Base-by-base conservation (phyloP, 2,888 invertebrate species). In the Panopea generosa region DNA sequence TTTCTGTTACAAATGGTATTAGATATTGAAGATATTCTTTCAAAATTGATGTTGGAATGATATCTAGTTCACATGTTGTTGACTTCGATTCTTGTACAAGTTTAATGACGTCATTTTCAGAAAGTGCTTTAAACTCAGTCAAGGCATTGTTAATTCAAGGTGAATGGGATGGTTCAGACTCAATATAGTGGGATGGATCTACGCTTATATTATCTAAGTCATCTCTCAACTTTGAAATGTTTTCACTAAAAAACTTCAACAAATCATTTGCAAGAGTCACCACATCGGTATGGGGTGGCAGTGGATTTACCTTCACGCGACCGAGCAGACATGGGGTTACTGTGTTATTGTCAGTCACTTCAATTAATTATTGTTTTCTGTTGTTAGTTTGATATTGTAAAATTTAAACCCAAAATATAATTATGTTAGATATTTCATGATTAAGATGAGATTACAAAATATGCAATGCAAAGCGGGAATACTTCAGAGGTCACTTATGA, bases 1-100 rank as follows among this genome's bases (percentile, higher is more conserved):
- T 74, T 33, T 67, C 45, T 24, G 67, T 68, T 9, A 68, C 40
- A 22, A 68, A 62, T 2, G 62, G 67, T 2, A 33, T 33, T 4
- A 33, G 11, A 33, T 33, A 33, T 33, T 33, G 33, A 4, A 33
- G 11, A 33, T 68, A 38, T 4, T 55, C 62, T 56, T 74, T 74
- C 27, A 74, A 29, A 27, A n/a, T 74, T 38, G 49, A 7, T 26
- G 65, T 55, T 55, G 73, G 62, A 49, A 73, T 62, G 47, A 56
- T 33, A 50, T 62, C 40, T 11, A 57, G 49, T 38, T 70, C 56
- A 70, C 56, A 70, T 38, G 62, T 63, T n/a, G n/a, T n/a, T n/a
- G 63, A 26, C 33, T 71, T 63, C 38, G 52, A 52, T 20, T 52
- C 52, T 16, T 22, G 52, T 20, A 52, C 24, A 20, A 52, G 52